phyloP scores from a whole-genome alignment of 1,140 invertebrate species.

The Hestina assimilis region DNA sequence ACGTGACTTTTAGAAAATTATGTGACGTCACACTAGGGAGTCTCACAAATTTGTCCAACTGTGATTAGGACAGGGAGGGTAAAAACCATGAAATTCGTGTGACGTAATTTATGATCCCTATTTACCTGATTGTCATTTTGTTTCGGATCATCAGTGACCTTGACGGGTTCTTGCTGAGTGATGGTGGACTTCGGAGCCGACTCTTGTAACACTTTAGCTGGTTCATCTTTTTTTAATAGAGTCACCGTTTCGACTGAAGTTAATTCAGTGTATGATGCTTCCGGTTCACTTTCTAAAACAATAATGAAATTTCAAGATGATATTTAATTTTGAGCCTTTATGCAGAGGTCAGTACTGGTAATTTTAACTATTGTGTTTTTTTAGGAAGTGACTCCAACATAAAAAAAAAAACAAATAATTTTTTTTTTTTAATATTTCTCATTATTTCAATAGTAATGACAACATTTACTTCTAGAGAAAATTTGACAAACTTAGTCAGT shows the following conservation, averaged over 20 bases:
- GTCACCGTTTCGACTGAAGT: conserved; percentile 39
- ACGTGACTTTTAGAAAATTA: no score
- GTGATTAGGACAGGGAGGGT: no score
- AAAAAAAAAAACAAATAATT: no score
- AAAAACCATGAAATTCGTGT: no score
- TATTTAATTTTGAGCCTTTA: neutral
- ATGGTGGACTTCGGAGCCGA: neutral
- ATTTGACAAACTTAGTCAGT: no score
- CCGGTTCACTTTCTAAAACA: conserved; percentile 56
- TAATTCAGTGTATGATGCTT: conserved; percentile 46
- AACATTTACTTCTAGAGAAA: no score
- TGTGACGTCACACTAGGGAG: no score
- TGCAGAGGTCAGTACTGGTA: no score
- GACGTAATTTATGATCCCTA: neutral
- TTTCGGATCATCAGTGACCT: neutral
- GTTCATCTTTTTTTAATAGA: conserved; percentile 26
- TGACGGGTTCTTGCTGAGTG: neutral
- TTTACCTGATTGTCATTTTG: conserved; percentile 4
- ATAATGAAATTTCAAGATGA: neutral
- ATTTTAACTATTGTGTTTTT: no score
- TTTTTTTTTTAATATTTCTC: neutral
- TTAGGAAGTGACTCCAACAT: no score
- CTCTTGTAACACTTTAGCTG: neutral
- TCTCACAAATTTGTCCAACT: no score
- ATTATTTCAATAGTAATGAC: no score